Percentiles rank a stretch among this genome's conserved stretches.
These are phyloP conservation scores for Argentina silus DNA, from an alignment of 2,797 vertebrate genomes.

Conservation along the genomic window DNA sequence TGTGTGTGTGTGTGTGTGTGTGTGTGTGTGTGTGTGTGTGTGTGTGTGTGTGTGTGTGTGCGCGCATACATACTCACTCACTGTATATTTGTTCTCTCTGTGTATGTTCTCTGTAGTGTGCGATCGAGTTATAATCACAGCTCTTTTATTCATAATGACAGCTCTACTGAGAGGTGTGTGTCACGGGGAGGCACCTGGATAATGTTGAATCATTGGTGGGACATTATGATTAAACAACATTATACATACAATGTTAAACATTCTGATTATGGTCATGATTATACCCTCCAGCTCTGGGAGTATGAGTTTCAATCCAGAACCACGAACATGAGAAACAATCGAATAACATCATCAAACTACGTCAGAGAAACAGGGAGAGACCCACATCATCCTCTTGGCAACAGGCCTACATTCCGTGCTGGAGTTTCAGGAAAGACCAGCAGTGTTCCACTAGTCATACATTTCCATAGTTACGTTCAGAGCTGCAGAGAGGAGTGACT, in stretches of 20 bases:
- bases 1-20: conserved; percentile 17
- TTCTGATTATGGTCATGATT: conserved; percentile 30
- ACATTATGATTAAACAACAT: conserved; percentile 31
- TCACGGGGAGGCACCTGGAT: conserved; percentile 15
- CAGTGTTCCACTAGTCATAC: conserved; percentile 37
- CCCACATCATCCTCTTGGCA: conserved; percentile 45
- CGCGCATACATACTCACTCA: neutral
- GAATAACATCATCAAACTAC: conserved; percentile 37
- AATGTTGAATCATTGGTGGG: conserved; percentile 27
- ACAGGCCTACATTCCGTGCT: conserved; percentile 23
- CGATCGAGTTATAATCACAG: neutral
- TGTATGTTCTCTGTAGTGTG: neutral
- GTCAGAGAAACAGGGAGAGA: conserved; percentile 42
- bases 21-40: conserved; percentile 11
- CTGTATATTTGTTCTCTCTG: neutral
- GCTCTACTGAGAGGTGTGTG: neutral
- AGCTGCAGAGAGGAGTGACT: conserved; percentile 5
- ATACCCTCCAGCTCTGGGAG: conserved; percentile 17
- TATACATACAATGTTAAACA: neutral
- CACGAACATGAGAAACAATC: conserved; percentile 32
- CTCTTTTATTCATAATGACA: neutral
- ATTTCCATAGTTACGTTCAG: conserved; percentile 40
- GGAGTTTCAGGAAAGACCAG: conserved; percentile 15
- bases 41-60: conserved; percentile 8
- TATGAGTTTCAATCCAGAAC: conserved; percentile 50